These are phyloP conservation scores for Caenorhabditis remanei DNA, from an alignment of 1,140 invertebrate species.

Conservation along the genomic window DNA sequence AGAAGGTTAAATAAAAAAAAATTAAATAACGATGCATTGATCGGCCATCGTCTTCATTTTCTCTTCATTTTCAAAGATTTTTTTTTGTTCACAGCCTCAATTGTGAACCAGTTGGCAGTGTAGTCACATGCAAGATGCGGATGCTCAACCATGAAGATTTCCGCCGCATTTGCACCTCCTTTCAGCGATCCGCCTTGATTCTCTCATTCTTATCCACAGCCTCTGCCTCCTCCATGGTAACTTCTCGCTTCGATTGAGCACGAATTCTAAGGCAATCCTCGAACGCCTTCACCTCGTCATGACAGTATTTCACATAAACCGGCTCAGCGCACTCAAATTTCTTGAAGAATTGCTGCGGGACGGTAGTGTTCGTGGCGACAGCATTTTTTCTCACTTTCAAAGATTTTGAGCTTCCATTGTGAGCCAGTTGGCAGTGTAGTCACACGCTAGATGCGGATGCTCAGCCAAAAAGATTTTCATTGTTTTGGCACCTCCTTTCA, in stretches of 20 bases:
- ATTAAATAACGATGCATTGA: no score
- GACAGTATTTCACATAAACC: conserved; percentile 92
- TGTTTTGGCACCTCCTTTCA: no score
- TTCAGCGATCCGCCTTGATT: no score
- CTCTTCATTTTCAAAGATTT: conserved; percentile 91
- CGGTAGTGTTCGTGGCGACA: conserved; percentile 96
- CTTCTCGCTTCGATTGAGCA: conserved; percentile 81
- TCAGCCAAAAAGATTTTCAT: conserved; percentile 83
- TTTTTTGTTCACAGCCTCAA: conserved; percentile 98
- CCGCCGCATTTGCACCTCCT: no score
- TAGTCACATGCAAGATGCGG: conserved; percentile 91
- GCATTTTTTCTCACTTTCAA: conserved; percentile 87
- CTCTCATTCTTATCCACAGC: conserved; percentile 85
- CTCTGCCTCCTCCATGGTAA: conserved; percentile 69
- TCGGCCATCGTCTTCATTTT: no score
- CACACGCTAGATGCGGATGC: conserved; percentile 87
- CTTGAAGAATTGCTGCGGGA: conserved; percentile 96
- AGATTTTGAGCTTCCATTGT: conserved; percentile 99
- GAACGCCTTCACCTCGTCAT: conserved; percentile 91
- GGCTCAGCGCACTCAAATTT: conserved; percentile 81
- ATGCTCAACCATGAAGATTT: conserved; percentile 83
- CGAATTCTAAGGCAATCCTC: conserved; percentile 89
- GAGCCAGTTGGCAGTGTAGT: conserved; percentile 93
- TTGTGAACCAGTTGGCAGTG: conserved; percentile 92
- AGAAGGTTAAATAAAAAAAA: no score